Percentiles rank a stretch among this genome's conserved stretches.
phyloP scores from a whole-genome alignment of 1,140 invertebrate species.

The Caenorhabditis brenneri region DNA sequence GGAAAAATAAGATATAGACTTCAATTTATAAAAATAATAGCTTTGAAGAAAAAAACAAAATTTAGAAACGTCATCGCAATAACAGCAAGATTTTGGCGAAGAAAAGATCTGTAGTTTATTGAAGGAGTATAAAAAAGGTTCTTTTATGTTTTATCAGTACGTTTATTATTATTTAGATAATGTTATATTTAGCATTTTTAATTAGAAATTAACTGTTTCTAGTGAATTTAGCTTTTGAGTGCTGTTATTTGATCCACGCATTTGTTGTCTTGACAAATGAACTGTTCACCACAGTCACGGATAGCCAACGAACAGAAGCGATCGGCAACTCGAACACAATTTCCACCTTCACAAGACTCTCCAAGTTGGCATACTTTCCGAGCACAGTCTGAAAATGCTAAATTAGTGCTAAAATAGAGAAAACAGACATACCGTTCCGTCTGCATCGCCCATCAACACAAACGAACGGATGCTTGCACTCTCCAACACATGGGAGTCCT shows the following conservation, averaged over 20 bases:
- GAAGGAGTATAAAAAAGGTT: no score
- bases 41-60: no score
- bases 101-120: no score
- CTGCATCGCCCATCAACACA: conserved; percentile 64
- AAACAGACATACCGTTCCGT: conserved; percentile 57
- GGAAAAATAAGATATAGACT: no score
- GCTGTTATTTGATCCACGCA: conserved; percentile 58
- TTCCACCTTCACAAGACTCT: conserved; percentile 65
- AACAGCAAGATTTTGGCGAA: not conserved
- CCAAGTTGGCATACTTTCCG: conserved; percentile 69
- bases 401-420: not conserved
- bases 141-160: no score
- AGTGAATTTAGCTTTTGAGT: not conserved
- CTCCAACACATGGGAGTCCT: conserved; percentile 56
- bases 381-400: conserved; percentile 59
- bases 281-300: conserved; percentile 65
- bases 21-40: no score
- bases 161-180: no score
- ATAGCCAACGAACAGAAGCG: conserved; percentile 59
- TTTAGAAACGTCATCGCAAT: no score
- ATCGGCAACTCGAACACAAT: conserved; percentile 66
- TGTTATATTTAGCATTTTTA: no score
- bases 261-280: conserved; percentile 59
- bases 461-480: conserved; percentile 59
- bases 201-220: no score